Evolutionary conservation across 2,113 vertebrate species (phyloP).

Genomic region (Dromaius novaehollandiae): DNA sequence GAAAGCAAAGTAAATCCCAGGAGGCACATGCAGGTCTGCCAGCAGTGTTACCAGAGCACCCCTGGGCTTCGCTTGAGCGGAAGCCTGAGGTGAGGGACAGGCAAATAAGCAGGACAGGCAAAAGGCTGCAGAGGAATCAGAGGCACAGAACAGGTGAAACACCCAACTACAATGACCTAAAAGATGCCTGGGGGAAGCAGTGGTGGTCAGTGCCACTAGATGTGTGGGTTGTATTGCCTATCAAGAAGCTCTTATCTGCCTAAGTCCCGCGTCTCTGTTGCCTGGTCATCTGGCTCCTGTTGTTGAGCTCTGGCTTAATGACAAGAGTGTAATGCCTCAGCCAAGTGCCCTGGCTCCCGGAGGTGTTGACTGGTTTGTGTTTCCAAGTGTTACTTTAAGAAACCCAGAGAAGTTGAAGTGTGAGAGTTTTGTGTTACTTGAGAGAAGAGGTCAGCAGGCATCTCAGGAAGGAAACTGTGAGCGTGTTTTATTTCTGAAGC

Average conservation of each 20-base stretch:
- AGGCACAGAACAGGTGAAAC: neutral
- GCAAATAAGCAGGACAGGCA: neutral
- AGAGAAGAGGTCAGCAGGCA: conserved; percentile 55
- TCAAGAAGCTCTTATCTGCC: neutral
- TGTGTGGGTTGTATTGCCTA: neutral
- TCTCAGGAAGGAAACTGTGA: conserved; percentile 21
- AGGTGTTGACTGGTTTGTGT: conserved; percentile 61
- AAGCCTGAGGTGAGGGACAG: neutral
- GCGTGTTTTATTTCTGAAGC: conserved; percentile 10
- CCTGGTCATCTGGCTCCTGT: neutral
- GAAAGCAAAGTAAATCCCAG: neutral
- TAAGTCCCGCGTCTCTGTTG: neutral
- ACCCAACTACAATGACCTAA: neutral
- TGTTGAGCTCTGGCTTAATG: neutral
- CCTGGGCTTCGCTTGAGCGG: neutral
- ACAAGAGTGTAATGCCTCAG: neutral
- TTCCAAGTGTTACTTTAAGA: conserved; percentile 67
- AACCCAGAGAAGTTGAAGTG: conserved; percentile 58
- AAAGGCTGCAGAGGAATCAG: neutral
- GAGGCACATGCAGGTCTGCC: neutral
- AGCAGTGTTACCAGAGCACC: neutral
- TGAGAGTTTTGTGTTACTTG: conserved; percentile 61
- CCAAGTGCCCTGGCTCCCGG: neutral
- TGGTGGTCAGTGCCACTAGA: neutral
- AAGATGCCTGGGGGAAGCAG: neutral